Evolutionary conservation across 2,888 invertebrate species (phyloP).

Genomic region (Bedellia somnulentella): DNA sequence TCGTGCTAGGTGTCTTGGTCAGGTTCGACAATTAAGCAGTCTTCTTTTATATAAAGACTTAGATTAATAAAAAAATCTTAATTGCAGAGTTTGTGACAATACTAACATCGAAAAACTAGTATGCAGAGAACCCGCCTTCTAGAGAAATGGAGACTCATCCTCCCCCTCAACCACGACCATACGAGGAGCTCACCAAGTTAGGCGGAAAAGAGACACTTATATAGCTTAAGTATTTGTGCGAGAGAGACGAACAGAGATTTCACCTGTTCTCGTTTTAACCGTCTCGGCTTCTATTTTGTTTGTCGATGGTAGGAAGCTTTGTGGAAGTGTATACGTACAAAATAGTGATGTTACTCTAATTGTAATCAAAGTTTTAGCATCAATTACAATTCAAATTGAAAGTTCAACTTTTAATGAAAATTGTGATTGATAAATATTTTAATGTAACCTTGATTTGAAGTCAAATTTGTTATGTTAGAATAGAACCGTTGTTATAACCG

Average conservation of each 20-base stretch:
- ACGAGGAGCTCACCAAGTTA: slow-evolving; percentile 25
- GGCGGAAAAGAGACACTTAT: slow-evolving; percentile 56
- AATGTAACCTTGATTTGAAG: neutral
- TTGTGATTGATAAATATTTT: neutral
- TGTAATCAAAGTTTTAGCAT: too few relatives aligned
- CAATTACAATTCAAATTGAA: too few relatives aligned
- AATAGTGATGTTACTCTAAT: too few relatives aligned
- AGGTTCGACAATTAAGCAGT: too few relatives aligned
- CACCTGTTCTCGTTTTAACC: slow-evolving; percentile 1
- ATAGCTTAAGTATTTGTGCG: slow-evolving; percentile 17
- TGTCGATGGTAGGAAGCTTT: slow-evolving; percentile 16
- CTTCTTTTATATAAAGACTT: too few relatives aligned
- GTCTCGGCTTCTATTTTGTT: neutral
- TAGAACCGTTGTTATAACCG: neutral
- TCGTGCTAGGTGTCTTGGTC: too few relatives aligned
- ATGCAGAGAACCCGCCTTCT: slow-evolving; percentile 42
- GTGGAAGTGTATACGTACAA: slow-evolving; percentile 35
- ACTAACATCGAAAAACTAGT: slow-evolving; percentile 81
- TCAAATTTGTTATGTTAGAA: neutral
- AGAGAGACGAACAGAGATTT: slow-evolving; percentile 2
- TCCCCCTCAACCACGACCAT: slow-evolving; percentile 14
- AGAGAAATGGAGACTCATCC: slow-evolving; percentile 17
- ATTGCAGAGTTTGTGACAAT: slow-evolving; percentile 82
- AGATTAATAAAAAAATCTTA: too few relatives aligned
- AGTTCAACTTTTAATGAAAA: slow-evolving; percentile 6